Evolutionary conservation across 1,140 invertebrate species (phyloP).

Genomic region (Calephelis virginiensis): DNA sequence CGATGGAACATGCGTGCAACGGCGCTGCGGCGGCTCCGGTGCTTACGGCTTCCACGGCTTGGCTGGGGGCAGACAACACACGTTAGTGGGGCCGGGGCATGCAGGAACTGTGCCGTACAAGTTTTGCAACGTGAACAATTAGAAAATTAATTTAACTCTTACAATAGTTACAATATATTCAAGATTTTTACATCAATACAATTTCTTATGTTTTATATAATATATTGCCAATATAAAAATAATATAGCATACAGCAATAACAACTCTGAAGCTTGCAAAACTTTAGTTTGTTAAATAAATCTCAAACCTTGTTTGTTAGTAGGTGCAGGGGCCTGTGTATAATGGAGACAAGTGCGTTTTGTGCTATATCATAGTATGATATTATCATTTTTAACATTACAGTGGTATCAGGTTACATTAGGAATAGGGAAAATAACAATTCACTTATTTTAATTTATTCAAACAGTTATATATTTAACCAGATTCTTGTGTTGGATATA

Average conservation of each 20-base stretch:
- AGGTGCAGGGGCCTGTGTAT: constrained; percentile 29
- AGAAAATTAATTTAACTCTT: not conserved
- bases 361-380: constrained; percentile 3
- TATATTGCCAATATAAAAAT: constrained; percentile 35
- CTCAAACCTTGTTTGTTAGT: constrained; percentile 37
- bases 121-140: constrained; percentile 49
- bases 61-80: constrained; percentile 73
- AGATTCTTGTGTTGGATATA: constrained; percentile 10
- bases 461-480: constrained; percentile 25
- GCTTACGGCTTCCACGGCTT: constrained; percentile 71
- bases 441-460: not conserved
- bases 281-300: constrained; percentile 52
- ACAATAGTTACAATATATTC: not conserved
- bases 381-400: constrained; percentile 2
- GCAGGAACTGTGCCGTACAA: constrained; percentile 45
- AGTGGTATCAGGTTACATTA: not conserved
- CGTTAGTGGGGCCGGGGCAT: constrained; percentile 58
- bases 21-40: constrained; percentile 63
- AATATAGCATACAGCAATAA: constrained; percentile 16
- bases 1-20: constrained; percentile 50
- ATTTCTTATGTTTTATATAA: constrained; percentile 2
- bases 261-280: constrained; percentile 56
- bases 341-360: constrained; percentile 26
- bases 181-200: constrained; percentile 18
- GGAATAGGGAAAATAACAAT: constrained; percentile 26